phyloP scores from a whole-genome alignment of 2,797 vertebrate species.

The Pipistrellus pygmaeus region DNA sequence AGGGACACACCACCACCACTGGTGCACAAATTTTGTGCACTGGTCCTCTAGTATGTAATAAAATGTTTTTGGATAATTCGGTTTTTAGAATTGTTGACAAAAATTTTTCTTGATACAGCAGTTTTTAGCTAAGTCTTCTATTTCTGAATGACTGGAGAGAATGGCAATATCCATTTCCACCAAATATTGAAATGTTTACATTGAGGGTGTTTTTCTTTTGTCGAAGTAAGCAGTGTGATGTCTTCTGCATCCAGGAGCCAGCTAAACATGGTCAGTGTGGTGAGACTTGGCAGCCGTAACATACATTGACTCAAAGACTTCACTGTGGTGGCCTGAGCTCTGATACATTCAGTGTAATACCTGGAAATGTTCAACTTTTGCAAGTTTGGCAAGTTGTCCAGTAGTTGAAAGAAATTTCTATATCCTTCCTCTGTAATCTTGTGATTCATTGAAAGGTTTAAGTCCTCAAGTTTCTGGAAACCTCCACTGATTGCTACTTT shows the following conservation, averaged over 20 bases:
- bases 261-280: not conserved
- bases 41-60: not conserved
- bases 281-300: slow-evolving; percentile 51
- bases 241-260: slow-evolving; percentile 81
- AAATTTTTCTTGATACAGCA: not conserved
- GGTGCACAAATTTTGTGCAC: no score
- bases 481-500: slow-evolving; percentile 61
- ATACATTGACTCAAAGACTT: slow-evolving; percentile 63
- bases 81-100: slow-evolving; percentile 23
- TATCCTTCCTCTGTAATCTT: slow-evolving; percentile 73
- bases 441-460: slow-evolving; percentile 67
- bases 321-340: slow-evolving; percentile 39
- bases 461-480: slow-evolving; percentile 73
- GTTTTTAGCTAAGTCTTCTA: slow-evolving; percentile 13
- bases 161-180: slow-evolving; percentile 62
- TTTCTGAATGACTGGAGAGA: slow-evolving; percentile 66
- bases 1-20: no score
- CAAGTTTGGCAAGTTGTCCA: slow-evolving; percentile 68
- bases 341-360: slow-evolving; percentile 32
- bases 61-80: slow-evolving; percentile 15
- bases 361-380: not conserved
- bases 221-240: slow-evolving; percentile 48
- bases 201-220: slow-evolving; percentile 72
- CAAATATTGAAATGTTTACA: slow-evolving; percentile 16
- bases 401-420: slow-evolving; percentile 76